These are phyloP conservation scores for Platycercus adscitus DNA, from an alignment of 2,113 vertebrate species.

Conservation along the genomic window DNA sequence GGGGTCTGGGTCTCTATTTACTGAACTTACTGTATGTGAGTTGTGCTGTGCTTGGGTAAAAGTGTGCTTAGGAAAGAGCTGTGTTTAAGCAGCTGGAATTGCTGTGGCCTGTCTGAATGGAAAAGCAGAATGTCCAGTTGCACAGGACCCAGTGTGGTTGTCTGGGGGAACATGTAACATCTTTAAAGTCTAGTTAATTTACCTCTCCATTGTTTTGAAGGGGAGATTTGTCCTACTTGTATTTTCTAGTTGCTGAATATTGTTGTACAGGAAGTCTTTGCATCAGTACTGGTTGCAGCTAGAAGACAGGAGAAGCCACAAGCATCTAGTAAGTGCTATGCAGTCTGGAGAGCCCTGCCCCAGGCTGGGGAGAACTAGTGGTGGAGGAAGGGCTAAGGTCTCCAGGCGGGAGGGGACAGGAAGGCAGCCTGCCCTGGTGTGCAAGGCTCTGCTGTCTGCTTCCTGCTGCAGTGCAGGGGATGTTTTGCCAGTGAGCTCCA, in stretches of 20 bases:
- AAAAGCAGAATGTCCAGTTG: background rate
- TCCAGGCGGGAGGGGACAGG: background rate
- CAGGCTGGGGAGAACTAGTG: background rate
- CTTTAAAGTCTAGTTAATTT: background rate
- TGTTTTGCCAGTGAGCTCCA: background rate
- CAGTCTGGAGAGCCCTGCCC: background rate
- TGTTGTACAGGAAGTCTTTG: background rate
- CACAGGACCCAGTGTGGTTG: too few relatives aligned
- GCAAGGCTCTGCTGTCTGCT: background rate
- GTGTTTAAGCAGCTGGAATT: background rate
- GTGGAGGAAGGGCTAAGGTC: background rate
- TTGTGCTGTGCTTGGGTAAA: background rate
- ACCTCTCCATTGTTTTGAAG: background rate
- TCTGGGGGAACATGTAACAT: background rate
- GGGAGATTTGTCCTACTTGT: background rate
- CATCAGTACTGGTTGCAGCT: background rate
- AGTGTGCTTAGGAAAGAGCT: background rate
- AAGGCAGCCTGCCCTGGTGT: background rate
- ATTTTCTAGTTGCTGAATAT: background rate
- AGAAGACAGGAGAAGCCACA: background rate
- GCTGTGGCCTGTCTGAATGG: background rate
- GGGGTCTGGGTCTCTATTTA: background rate
- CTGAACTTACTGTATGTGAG: background rate
- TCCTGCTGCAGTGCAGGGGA: rapidly evolving
- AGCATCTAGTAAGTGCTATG: background rate